Evolutionary conservation across 2,113 vertebrate species (phyloP), one percentile per base, ranked within the genome.

Genomic region (Malurus alboscapulatus): DNA sequence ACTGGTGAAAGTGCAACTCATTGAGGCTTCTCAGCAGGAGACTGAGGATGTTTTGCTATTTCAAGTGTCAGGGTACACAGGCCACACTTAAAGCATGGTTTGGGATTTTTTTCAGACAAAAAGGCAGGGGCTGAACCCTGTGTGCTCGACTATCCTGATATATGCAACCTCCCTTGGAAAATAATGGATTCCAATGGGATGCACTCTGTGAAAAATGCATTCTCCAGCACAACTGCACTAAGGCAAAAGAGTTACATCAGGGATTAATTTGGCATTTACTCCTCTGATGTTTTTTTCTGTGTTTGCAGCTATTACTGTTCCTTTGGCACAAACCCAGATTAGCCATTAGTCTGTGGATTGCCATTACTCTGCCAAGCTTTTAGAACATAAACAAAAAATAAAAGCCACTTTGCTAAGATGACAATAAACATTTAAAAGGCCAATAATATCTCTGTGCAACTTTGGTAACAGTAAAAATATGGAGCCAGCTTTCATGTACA

Each of bases 401-500:
- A 94, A 94, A 94, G 87, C 77, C 92, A 79, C 74, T 96, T 94
- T 87, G 84, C 91, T 73, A 76, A 85, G 38, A 95, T 80, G 87
- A 91, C 84, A 94, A 96, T 91, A 93, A 96, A 91, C 93, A 85
- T 93, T 96, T 90, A 93, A 96, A 95, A 95, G 71, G 78, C 91
- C 87, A 91, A 87, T 87, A 89, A 89, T 50, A 91, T 76, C 62
- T 82, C 87, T 12, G 47, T 66, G 81, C 77, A 92, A 92, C 85
- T 96, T 66, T 16, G 80, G 79, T 67, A 92, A 89, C 54, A 79
- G 62, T 47, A 82, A 88, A 91, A 96, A 94, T 63, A 94, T 53
- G 75, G 77, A 79, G 66, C 62, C 81, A 87, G 89, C 34, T 76
- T 82, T 95, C 84, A 85, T 77, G 81, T 50, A 80, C 78, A 87